phyloP scores from a whole-genome alignment of 2,797 vertebrate genomes.

The Thalassophryne amazonica region DNA sequence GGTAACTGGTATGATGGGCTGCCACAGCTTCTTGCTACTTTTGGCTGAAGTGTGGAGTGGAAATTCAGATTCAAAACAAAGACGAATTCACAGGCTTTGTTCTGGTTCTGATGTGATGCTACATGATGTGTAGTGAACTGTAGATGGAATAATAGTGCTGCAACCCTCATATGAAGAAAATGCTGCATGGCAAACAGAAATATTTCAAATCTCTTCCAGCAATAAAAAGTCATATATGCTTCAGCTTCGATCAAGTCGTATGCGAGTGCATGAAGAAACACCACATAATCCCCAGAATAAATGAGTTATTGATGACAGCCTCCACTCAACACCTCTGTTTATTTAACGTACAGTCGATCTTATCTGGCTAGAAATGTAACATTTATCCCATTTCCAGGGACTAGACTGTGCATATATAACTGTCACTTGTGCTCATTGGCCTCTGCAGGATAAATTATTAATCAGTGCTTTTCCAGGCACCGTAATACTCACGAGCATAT shows the following conservation, averaged over 20 bases:
- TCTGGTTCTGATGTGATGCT: not conserved
- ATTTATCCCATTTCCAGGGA: conserved; percentile 26
- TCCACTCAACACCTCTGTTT: conserved; percentile 4
- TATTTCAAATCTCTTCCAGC: not conserved
- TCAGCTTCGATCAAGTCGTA: conserved; percentile 8
- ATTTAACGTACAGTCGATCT: conserved; percentile 4
- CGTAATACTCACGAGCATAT: conserved; percentile 8
- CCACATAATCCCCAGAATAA: not conserved
- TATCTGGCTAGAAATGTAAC: conserved; percentile 16
- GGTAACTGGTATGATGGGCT: not conserved
- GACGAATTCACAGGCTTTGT: too few relatives aligned
- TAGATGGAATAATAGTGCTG: not conserved
- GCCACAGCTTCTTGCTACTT: not conserved
- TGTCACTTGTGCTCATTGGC: conserved; percentile 26
- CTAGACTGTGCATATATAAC: conserved; percentile 3
- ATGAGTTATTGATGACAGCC: conserved; percentile 5
- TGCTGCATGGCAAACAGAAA: not conserved
- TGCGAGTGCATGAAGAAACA: not conserved
- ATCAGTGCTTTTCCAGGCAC: conserved; percentile 36
- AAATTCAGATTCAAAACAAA: not conserved
- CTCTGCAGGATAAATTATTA: conserved; percentile 49
- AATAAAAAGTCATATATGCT: not conserved
- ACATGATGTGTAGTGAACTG: not conserved
- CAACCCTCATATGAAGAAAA: not conserved
- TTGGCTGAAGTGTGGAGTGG: not conserved